Percentiles rank a stretch among this genome's conserved stretches.
Conservation (phyloP, 1,140 invertebrate genomes). For the Hyphantria cunea region DNA sequence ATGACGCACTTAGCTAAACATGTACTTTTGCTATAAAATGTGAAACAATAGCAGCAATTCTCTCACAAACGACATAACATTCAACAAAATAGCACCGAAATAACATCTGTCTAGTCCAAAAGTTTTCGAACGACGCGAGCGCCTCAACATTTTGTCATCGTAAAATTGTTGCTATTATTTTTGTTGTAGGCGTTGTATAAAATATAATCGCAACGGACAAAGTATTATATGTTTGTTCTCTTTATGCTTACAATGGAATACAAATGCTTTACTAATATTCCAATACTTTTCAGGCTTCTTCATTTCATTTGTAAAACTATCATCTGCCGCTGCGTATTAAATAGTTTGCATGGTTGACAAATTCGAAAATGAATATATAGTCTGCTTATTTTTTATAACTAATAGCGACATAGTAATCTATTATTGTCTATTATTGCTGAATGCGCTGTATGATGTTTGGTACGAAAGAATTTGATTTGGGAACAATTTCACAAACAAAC, state of each 20-base stretch:
- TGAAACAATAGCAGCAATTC: not conserved
- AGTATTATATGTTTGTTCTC: not conserved
- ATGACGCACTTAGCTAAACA: not conserved
- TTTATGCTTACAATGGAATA: not conserved
- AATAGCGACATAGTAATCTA: too few relatives aligned
- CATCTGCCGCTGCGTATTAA: too few relatives aligned
- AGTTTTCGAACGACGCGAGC: not conserved
- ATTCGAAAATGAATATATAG: too few relatives aligned
- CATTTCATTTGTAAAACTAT: too few relatives aligned
- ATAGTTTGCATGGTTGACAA: too few relatives aligned
- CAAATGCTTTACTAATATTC: too few relatives aligned
- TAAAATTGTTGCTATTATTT: conserved; percentile 20
- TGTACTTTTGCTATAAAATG: not conserved
- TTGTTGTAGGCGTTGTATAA: conserved; percentile 13
- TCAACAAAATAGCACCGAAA: not conserved
- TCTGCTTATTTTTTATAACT: too few relatives aligned
- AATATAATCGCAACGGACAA: not conserved
- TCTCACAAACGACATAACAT: not conserved
- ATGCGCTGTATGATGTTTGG: too few relatives aligned
- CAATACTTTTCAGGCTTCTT: too few relatives aligned
- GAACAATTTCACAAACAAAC: too few relatives aligned
- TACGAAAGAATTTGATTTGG: too few relatives aligned
- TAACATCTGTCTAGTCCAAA: not conserved
- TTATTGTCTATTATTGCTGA: too few relatives aligned
- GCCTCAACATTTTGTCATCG: conserved; percentile 17